These are phyloP conservation scores for Lemur catta DNA, from an alignment of 2,797 vertebrate genomes.

Conservation along the genomic window DNA sequence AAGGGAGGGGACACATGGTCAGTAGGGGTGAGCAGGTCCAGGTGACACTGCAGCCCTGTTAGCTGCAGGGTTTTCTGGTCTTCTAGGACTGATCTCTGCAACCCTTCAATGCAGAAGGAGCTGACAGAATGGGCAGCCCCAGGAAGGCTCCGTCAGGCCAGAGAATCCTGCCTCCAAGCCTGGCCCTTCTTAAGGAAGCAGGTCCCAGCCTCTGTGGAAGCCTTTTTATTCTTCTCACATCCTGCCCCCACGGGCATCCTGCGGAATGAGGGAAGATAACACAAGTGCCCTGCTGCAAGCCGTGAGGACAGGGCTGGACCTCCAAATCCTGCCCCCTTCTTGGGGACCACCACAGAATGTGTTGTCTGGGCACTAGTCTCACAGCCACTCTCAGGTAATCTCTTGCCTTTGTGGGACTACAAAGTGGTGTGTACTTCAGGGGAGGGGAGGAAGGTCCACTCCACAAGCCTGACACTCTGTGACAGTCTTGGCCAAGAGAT, in stretches of 20 bases:
- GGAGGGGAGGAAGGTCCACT: background rate
- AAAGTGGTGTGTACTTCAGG: background rate
- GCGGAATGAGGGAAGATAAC: background rate
- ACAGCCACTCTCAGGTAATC: background rate
- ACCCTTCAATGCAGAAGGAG: background rate
- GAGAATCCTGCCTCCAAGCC: background rate
- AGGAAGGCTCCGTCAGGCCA: background rate
- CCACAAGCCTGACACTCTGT: background rate
- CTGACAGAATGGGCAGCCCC: background rate
- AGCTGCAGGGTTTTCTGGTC: background rate
- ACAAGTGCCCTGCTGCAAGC: background rate
- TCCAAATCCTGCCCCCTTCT: background rate
- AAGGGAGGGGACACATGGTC: background rate
- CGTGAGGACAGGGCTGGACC: background rate
- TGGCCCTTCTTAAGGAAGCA: background rate
- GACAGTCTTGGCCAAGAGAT: constrained; percentile 17
- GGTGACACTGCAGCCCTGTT: background rate
- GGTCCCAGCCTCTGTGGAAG: background rate
- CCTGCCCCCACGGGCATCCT: background rate
- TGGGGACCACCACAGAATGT: background rate
- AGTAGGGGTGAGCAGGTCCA: background rate
- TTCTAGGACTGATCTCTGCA: background rate
- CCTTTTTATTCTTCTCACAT: background rate
- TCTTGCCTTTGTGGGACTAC: background rate
- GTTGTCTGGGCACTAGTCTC: background rate